Base-by-base conservation (phyloP, 2,888 invertebrate genomes). In the Arge pagana region DNA sequence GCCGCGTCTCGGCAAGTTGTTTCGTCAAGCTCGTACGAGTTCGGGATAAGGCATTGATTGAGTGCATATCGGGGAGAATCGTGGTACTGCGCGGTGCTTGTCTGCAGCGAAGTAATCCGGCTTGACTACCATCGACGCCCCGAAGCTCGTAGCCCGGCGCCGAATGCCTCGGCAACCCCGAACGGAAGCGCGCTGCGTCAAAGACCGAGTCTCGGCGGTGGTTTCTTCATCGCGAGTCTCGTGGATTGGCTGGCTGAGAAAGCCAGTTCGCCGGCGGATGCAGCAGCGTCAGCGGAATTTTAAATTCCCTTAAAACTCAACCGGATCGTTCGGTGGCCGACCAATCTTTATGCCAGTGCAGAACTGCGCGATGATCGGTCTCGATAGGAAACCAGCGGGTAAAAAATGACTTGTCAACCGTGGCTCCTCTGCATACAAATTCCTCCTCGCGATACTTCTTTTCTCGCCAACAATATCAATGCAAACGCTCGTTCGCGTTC, bases 11-110 rank as follows among this genome's bases (percentile, higher is more conserved):
- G 40, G 40, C 55, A 53, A 58, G 57, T 58, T 66, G 65, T 66
- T 67, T 64, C 62, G 66, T 66, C n/a, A 65, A 63, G 62, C 59
- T 55, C 53, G 56, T 63, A 67, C 64, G 62, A 61, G 63, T 64
- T 61, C 60, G 66, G 61, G 64, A 63, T 60, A 57, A 60, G 53
- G 65, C 67, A 63, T 67, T 68, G 66, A 68, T 67, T 65, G 67
- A 65, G 59, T 66, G 58, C 64, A 66, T 67, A 66, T 56, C 56
- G 59, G 57, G 53, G 23, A 40, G 33, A 33, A 33, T 15, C 33
- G 45, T 35, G 24, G 33, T 4, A 42, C 42, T 41, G 41, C n/a
- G n/a, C 28, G 41, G 28, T 31, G 19, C 31, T n/a, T 43, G 31
- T 43, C 55, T 36, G 53, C 55, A 48, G 55, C 57, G 58, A 57